phyloP scores from a whole-genome alignment of 2,113 vertebrate species.

The Phyllostomus hastatus region DNA sequence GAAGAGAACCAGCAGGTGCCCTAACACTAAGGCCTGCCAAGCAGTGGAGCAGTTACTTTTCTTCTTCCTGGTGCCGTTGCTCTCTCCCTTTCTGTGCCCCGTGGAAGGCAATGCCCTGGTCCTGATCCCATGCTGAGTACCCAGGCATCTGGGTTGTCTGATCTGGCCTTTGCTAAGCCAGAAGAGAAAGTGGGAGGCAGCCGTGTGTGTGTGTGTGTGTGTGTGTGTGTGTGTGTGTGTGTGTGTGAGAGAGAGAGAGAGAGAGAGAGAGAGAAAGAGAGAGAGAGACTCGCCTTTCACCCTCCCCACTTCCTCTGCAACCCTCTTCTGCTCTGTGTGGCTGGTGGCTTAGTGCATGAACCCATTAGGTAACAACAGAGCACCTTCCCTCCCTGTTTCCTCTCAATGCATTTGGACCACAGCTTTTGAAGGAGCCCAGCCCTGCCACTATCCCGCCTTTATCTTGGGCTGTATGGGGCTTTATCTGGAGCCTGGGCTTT shows the following conservation, averaged over 20 bases:
- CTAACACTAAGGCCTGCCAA: background rate
- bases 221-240: constrained; percentile 32
- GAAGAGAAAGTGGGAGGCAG: background rate
- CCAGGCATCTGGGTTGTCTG: constrained; percentile 47
- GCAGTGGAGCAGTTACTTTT: background rate
- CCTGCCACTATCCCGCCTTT: constrained; percentile 93
- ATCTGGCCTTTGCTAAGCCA: constrained; percentile 37
- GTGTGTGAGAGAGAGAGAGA: constrained; percentile 11
- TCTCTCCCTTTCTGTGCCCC: constrained; percentile 5
- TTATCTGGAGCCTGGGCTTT: constrained; percentile 95
- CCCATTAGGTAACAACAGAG: constrained; percentile 98
- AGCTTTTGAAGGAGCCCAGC: constrained; percentile 92
- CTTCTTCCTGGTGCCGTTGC: background rate
- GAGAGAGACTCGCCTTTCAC: constrained; percentile 79
- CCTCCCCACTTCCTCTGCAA: constrained; percentile 84
- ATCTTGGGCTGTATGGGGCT: constrained; percentile 94
- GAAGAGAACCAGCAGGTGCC: background rate
- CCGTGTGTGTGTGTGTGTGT: background rate
- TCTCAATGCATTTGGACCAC: constrained; percentile 84
- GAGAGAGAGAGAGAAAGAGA: background rate
- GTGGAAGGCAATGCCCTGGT: constrained; percentile 45
- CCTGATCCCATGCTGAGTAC: constrained; percentile 24
- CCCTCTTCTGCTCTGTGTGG: constrained; percentile 87
- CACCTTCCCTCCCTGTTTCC: constrained; percentile 90
- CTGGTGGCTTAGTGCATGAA: constrained; percentile 95